A percentile compares a stretch with the other conserved stretches of the same genome.
Evolutionary conservation across 2,113 vertebrate species (phyloP).

Genomic region (Peucedramus taeniatus): DNA sequence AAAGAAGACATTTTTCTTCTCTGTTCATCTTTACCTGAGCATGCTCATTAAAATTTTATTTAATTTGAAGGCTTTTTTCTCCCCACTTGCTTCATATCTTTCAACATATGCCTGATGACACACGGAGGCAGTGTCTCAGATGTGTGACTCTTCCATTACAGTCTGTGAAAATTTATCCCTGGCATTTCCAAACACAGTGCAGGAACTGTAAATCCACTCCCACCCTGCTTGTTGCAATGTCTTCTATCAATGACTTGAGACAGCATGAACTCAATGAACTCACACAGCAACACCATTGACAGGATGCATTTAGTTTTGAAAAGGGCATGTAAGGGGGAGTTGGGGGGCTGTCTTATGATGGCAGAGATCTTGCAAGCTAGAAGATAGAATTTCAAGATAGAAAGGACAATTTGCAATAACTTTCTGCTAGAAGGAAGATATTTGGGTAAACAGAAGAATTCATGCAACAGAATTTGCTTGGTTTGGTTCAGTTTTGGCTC

Average conservation of each 20-base stretch:
- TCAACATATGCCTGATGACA: background rate
- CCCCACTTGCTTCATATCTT: background rate
- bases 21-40: background rate
- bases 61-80: background rate
- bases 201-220: background rate
- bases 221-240: background rate
- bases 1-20: background rate
- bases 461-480: background rate
- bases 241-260: background rate
- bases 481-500: background rate
- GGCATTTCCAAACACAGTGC: background rate
- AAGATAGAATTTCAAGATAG: background rate
- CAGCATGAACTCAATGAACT: background rate
- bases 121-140: background rate
- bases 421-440: background rate
- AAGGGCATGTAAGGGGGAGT: background rate
- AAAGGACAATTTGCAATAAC: background rate
- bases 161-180: background rate
- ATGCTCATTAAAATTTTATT: background rate
- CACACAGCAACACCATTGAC: background rate
- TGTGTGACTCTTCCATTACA: background rate
- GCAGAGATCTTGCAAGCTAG: background rate
- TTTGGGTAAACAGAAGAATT: background rate
- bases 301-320: background rate
- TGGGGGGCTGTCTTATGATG: background rate